Conservation (phyloP, 2,888 invertebrate genomes). For the Drosophila crucigera region DNA sequence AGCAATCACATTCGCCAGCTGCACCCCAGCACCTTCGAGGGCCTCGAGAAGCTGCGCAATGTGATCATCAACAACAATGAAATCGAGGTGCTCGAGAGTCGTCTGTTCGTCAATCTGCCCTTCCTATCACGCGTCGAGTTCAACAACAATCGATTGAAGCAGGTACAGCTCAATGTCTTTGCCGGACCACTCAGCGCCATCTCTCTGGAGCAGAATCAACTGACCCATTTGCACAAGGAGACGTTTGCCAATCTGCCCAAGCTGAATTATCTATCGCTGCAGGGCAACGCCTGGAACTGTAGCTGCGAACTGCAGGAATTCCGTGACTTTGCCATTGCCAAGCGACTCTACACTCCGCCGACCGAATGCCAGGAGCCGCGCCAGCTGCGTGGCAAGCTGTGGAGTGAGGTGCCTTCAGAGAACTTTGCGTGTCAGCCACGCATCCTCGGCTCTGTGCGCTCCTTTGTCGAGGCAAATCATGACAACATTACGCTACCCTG, state of each 20-base stretch:
- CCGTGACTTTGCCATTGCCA: conserved; percentile 90
- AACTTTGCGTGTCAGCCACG: conserved; percentile 94
- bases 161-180: conserved; percentile 90
- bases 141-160: conserved; percentile 90
- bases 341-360: conserved; percentile 90
- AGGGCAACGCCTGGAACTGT: conserved; percentile 95
- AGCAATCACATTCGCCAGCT: conserved; percentile 89
- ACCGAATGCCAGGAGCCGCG: conserved; percentile 91
- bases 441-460: conserved; percentile 86
- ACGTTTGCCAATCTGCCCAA: conserved; percentile 89
- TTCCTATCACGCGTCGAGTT: conserved; percentile 92
- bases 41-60: conserved; percentile 90
- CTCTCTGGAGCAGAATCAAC: conserved; percentile 90
- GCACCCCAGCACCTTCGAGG: conserved; percentile 89
- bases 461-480: conserved; percentile 88
- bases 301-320: conserved; percentile 93
- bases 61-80: conserved; percentile 91
- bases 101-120: conserved; percentile 90
- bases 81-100: conserved; percentile 90
- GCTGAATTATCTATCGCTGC: conserved; percentile 90
- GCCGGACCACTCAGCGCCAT: conserved; percentile 89
- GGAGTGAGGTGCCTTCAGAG: conserved; percentile 90
- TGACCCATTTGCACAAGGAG: conserved; percentile 89
- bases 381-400: conserved; percentile 89
- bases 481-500: conserved; percentile 91